Evolutionary conservation across 2,113 vertebrate genomes (phyloP).

Genomic region (Empidonax traillii): DNA sequence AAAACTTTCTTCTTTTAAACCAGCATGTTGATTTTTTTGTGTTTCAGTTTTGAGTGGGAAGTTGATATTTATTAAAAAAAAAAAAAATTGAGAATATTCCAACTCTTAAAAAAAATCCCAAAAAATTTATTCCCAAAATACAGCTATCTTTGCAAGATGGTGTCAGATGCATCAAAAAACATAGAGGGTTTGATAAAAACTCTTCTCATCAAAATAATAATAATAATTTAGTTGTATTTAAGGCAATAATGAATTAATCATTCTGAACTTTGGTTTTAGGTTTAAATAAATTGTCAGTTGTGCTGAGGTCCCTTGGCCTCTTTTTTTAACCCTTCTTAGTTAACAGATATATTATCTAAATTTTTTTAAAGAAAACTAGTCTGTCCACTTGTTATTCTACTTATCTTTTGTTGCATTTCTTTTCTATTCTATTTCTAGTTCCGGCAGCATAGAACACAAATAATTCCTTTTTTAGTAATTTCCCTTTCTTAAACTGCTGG

Average conservation of each 20-base stretch:
- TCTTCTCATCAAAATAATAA: not conserved
- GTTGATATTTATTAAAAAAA: not conserved
- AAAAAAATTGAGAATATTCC: not conserved
- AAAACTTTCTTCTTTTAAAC: not conserved
- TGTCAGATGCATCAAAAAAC: not conserved
- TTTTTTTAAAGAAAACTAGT: not conserved
- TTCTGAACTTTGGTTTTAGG: not conserved
- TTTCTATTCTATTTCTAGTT: not conserved
- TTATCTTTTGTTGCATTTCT: not conserved
- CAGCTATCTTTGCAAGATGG: not conserved
- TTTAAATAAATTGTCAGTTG: not conserved
- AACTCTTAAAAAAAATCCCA: not conserved
- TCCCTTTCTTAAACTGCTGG: not conserved
- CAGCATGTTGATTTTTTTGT: not conserved
- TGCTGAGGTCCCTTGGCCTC: not conserved
- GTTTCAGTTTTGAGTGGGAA: not conserved
- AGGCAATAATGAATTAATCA: not conserved
- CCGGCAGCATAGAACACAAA: not conserved
- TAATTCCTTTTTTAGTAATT: not conserved
- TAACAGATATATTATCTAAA: not conserved
- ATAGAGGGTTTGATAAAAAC: accelerated
- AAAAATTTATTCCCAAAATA: not conserved
- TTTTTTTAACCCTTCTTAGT: not conserved
- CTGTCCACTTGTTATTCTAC: not conserved
- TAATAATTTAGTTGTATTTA: not conserved